phyloP scores from a whole-genome alignment of 2,797 vertebrate species.

The Clarias platycephalus region DNA sequence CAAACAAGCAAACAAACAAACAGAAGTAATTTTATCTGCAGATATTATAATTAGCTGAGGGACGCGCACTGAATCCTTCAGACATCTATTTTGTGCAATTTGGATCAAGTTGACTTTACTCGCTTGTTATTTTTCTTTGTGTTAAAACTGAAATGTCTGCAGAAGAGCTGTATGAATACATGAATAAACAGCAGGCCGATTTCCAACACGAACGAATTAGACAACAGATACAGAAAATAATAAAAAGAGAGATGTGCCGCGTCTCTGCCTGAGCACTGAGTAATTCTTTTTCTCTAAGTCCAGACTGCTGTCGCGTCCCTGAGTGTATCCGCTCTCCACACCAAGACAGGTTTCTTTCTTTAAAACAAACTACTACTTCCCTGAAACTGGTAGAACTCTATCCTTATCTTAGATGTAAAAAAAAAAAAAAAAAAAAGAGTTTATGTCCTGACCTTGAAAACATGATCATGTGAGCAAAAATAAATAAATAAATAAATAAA shows the following conservation, averaged over 20 bases:
- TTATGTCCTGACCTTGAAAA: not conserved
- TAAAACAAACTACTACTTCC: too few relatives aligned
- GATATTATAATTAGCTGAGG: not conserved
- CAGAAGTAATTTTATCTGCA: not conserved
- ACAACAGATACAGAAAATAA: not conserved
- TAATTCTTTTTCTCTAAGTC: not conserved
- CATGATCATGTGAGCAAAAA: not conserved
- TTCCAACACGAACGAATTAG: not conserved
- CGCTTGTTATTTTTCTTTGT: not conserved
- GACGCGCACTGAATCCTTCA: not conserved
- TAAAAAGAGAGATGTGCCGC: not conserved
- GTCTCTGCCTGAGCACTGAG: not conserved
- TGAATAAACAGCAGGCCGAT: not conserved
- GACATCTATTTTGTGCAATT: not conserved
- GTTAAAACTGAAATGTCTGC: slow-evolving; percentile 22
- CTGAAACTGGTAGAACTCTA: too few relatives aligned
- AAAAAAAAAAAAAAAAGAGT: too few relatives aligned
- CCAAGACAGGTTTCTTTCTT: not conserved
- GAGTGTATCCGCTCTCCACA: not conserved
- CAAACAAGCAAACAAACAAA: not conserved
- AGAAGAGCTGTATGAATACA: not conserved
- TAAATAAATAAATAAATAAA: not conserved
- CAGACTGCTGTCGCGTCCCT: not conserved
- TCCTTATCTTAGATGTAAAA: too few relatives aligned
- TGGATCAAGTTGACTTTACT: not conserved